Base-by-base conservation (phyloP, 1,140 invertebrate species). In the Pteromalus puparum region DNA sequence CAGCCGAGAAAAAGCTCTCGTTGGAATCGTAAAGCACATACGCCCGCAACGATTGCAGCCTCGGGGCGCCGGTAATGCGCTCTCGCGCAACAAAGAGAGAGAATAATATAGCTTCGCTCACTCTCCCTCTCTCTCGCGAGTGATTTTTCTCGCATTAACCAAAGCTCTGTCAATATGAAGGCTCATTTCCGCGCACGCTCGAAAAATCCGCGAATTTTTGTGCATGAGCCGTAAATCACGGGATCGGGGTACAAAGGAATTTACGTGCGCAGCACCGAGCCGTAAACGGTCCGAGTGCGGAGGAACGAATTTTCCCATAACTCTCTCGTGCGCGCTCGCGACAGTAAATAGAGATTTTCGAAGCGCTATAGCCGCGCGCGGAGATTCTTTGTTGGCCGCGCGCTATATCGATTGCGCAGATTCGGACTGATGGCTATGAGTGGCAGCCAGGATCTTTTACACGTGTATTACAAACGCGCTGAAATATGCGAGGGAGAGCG, bases 251-350 rank as follows among this genome's bases (percentile, higher is more conserved):
- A 79, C 72, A 81, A 82, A 84, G 53, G 81, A 79, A 85, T 78
- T 65, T 68, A 82, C 42, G 46, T 38, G 75, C 48, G 67, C 28
- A 42, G 72, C 13, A 28, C 5, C 21, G 12, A 38, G 61, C 34
- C 82, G 28, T 84, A 81, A 86, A 84, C 68, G 68, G n/a, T n/a
- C n/a, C 34, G 67, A 42, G 61, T 21, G 18, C 18, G 5, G 48
- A 77, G 80, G 72, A 81, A 86, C 83, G 84, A 87, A 87, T 85
- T 83, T 87, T 88, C 87, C 75, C 80, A 83, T 74, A 86, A 65
- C 74, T 82, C 30, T 34, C 30, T 34, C 72, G 34, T 42, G 30
- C 38, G 42, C 30, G 30, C 30, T 34, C 30, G 42, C 76, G n/a
- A 84, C 82, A 42, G 75, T 84, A 79, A 84, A 79, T 84, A 75